Evolutionary conservation across 2,113 vertebrate genomes (phyloP).

Genomic region (Podarcis muralis): DNA sequence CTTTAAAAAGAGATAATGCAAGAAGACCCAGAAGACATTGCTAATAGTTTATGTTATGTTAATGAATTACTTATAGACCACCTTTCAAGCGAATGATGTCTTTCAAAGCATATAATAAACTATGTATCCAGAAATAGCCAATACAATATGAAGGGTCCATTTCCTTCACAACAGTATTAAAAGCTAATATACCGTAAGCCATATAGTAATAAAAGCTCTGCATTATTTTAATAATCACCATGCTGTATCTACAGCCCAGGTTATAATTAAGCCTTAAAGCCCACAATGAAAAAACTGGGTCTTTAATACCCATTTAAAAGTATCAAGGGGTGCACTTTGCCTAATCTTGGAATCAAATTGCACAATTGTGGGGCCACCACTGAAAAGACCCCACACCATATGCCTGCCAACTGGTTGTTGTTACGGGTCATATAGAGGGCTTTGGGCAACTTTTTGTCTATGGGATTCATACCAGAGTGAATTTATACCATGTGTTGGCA

Average conservation of each 20-base stretch:
- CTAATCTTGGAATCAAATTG: too few relatives aligned
- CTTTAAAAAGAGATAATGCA: background rate
- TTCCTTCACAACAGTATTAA: background rate
- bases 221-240: background rate
- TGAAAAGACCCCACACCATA: too few relatives aligned
- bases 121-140: too few relatives aligned
- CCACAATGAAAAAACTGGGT: background rate
- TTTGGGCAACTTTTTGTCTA: background rate
- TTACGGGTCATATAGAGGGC: too few relatives aligned
- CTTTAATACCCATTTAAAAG: background rate
- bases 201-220: background rate
- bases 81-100: too few relatives aligned
- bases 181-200: background rate
- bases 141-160: background rate
- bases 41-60: too few relatives aligned
- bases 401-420: too few relatives aligned
- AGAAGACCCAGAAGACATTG: background rate
- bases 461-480: too few relatives aligned
- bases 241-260: background rate
- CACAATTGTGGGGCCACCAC: too few relatives aligned
- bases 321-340: background rate
- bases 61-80: too few relatives aligned
- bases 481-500: background rate
- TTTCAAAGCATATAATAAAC: too few relatives aligned
- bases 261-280: background rate